A percentile compares a stretch with the other conserved stretches of the same genome.
Conservation (phyloP, 2,888 invertebrate species). For the Ophion ventricosus region DNA sequence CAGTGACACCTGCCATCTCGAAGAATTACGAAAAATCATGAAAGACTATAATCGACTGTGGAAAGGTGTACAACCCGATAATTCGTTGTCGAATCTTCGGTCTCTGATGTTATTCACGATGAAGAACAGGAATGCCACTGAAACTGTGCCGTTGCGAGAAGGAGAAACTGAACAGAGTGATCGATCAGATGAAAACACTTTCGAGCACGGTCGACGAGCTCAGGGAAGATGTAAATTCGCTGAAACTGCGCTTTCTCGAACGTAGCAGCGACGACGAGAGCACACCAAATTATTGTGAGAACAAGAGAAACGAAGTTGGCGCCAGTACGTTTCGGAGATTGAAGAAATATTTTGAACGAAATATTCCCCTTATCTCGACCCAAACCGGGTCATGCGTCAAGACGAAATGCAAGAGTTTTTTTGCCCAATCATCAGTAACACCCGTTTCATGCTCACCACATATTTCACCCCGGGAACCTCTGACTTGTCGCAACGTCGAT, state of each 20-base stretch:
- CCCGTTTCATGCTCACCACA: conserved; percentile 11
- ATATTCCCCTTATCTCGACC: conserved; percentile 31
- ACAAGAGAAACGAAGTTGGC: not conserved
- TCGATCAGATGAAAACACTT: conserved; percentile 68
- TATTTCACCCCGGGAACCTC: not conserved
- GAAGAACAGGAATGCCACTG: conserved; percentile 57
- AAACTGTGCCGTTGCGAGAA: conserved; percentile 61
- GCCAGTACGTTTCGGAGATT: conserved; percentile 32
- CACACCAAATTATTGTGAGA: conserved; percentile 9
- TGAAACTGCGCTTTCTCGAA: conserved; percentile 24
- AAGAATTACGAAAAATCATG: conserved; percentile 39
- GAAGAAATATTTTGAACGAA: conserved; percentile 39
- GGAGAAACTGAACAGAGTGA: conserved; percentile 63
- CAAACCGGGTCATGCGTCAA: conserved; percentile 31
- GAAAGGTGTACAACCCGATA: conserved; percentile 1
- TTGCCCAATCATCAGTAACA: conserved; percentile 32
- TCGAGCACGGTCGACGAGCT: conserved; percentile 69
- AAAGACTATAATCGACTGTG: conserved; percentile 15
- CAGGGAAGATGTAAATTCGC: conserved; percentile 60
- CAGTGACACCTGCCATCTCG: not conserved
- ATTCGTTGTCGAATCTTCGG: not conserved
- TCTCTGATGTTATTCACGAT: conserved; percentile 24
- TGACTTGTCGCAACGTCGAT: not conserved
- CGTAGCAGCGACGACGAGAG: conserved; percentile 9
- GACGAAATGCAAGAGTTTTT: conserved; percentile 45